Conservation (phyloP, 2,888 invertebrate species). For the Thyatira batis region DNA sequence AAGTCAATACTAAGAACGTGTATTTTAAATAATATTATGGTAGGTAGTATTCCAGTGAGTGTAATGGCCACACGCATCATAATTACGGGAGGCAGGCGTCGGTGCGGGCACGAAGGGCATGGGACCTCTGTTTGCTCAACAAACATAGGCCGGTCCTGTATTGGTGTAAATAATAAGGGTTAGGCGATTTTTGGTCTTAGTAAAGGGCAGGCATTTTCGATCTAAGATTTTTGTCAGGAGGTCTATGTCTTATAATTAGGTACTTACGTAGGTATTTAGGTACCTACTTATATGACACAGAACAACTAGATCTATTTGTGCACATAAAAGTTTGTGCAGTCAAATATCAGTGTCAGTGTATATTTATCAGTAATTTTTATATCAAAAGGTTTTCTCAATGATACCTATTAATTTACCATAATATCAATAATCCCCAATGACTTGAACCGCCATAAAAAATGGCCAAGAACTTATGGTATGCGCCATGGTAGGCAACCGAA, state of each 20-base stretch:
- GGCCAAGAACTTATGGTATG: conserved; percentile 20
- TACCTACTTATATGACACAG: no score
- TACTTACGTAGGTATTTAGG: no score
- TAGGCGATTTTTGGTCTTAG: not conserved
- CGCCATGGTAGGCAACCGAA: conserved; percentile 24
- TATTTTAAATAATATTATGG: not conserved
- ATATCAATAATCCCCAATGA: no score
- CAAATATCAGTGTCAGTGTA: no score
- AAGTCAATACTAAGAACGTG: not conserved
- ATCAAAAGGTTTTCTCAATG: not conserved
- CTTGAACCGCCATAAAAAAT: not conserved
- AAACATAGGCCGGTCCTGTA: conserved; percentile 30
- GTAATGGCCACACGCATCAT: conserved; percentile 43
- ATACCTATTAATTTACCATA: not conserved
- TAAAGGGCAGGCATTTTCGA: no score
- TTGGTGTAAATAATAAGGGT: conserved; percentile 6
- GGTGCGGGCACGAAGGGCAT: conserved; percentile 36
- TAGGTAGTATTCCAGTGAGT: not conserved
- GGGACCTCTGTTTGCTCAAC: conserved; percentile 44
- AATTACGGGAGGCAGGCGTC: conserved; percentile 45
- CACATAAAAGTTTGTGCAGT: no score
- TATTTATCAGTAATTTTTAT: no score
- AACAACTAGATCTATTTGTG: no score
- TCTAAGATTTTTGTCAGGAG: no score
- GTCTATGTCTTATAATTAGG: no score